These are phyloP conservation scores for Scaeva pyrastri DNA, from an alignment of 2,888 invertebrate genomes.

Conservation along the genomic window DNA sequence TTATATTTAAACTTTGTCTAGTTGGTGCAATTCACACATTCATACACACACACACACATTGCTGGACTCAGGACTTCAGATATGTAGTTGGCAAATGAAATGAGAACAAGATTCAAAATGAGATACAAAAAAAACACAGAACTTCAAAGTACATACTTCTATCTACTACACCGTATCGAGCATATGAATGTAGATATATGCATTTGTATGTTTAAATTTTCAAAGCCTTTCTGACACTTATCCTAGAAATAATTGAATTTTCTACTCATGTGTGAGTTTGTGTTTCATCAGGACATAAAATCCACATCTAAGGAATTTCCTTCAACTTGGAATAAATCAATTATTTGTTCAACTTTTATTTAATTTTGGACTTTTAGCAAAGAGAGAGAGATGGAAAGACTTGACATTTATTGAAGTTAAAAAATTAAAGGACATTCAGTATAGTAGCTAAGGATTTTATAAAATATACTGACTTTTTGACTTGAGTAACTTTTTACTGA, in stretches of 20 bases:
- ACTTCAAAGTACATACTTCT: not conserved
- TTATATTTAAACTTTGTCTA: constrained; percentile 67
- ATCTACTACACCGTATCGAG: not conserved
- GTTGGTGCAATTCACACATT: constrained; percentile 44
- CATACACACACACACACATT: not conserved
- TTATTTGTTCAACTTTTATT: constrained; percentile 31
- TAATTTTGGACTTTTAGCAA: not conserved
- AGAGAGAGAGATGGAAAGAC: not conserved
- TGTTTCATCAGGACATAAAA: not conserved
- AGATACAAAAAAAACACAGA: constrained; percentile 41
- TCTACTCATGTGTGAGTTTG: not conserved
- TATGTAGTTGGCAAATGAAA: constrained; percentile 24
- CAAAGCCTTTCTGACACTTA: constrained; percentile 42
- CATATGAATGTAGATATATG: not conserved
- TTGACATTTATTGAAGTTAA: constrained; percentile 11
- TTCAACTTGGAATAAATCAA: constrained; percentile 11
- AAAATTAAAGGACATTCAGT: not conserved
- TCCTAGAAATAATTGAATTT: constrained; percentile 64
- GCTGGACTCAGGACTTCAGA: not conserved
- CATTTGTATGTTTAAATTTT: not conserved
- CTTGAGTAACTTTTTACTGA: not conserved
- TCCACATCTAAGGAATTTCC: not conserved
- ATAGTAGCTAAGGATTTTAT: not conserved
- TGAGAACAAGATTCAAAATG: constrained; percentile 43
- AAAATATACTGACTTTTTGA: not conserved